phyloP scores from a whole-genome alignment of 2,888 invertebrate genomes.

The Hofmannophila pseudospretella region DNA sequence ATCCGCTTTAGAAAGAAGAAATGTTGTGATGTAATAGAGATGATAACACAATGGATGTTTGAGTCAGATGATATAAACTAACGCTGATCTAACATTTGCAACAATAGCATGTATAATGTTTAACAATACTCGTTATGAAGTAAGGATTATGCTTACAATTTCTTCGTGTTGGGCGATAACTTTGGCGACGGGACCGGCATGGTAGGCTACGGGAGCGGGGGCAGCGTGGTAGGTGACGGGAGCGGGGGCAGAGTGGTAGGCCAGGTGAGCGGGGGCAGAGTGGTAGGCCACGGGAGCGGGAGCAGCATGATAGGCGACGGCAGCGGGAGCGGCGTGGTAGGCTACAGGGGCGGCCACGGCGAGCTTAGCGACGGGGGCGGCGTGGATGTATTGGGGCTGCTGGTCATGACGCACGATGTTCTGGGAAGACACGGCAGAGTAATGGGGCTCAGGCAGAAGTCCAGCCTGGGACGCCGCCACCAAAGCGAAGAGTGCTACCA shows the following conservation, averaged over 20 bases:
- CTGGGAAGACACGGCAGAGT: slow-evolving; percentile 53
- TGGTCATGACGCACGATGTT: slow-evolving; percentile 56
- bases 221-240: slow-evolving; percentile 23
- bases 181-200: slow-evolving; percentile 27
- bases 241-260: slow-evolving; percentile 23
- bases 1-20: too few relatives aligned
- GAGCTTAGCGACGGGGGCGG: slow-evolving; percentile 16
- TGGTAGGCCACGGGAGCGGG: slow-evolving; percentile 25
- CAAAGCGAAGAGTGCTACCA: slow-evolving; percentile 42
- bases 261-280: slow-evolving; percentile 20
- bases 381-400: slow-evolving; percentile 24
- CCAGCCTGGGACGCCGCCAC: slow-evolving; percentile 51
- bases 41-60: slow-evolving; percentile 3
- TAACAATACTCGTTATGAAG: not conserved
- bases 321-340: slow-evolving; percentile 23
- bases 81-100: not conserved
- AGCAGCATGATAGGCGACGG: slow-evolving; percentile 18
- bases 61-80: not conserved
- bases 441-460: slow-evolving; percentile 48
- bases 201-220: slow-evolving; percentile 17
- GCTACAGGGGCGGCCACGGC: slow-evolving; percentile 24
- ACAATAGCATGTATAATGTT: not conserved
- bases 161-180: slow-evolving; percentile 25
- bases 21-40: not conserved
- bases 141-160: slow-evolving; percentile 5